Base-by-base conservation (phyloP, 2,797 vertebrate genomes). In the Pseudomugil tenellus region DNA sequence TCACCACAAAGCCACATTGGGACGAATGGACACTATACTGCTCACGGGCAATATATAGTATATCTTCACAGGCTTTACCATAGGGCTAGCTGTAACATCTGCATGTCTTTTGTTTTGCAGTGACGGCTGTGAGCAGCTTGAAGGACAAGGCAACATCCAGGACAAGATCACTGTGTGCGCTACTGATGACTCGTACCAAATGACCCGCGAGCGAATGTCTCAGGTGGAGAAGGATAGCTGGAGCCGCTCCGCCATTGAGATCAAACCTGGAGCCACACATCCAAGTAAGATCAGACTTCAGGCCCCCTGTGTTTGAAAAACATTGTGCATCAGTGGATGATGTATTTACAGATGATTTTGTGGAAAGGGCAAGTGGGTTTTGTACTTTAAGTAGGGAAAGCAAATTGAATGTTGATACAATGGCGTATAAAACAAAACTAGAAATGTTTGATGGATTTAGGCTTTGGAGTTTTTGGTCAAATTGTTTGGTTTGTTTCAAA, bases 121-220 rank as follows among this genome's bases (percentile, higher is more conserved):
- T 67, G 90, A 91, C 19, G 92, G 89, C 55, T 90, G 84, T 19
- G 92, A 94, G 63, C 80, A 90, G 73, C 92, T 97, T 77, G 93
- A 94, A 83, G 93, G 93, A 76, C 91, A 95, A 80, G 96, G 96
- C 28, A 92, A 92, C 66, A 95, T 96, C 89, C 95, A 91, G 89
- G 95, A 95, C 87, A 95, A 96, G 88, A 95, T 96, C 87, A 96
- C 95, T 0, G 91, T 96, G 79, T 96, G 96, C 56, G 94, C 95
- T 87, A 94, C 94, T 0, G 93, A 95, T 34, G 95, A 96, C 86
- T 93, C 93, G 19, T 94, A 92, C 91, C 95, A 95, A 88, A 85
- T 87, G 86, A 95, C 92, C 58, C 91, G 85, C 1, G 94, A 95
- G 83, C 92, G 86, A 11, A 84, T 92, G 92, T 93, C 94, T 61